Percentiles rank a stretch among this genome's conserved stretches.
Evolutionary conservation across 2,113 vertebrate species (phyloP).

Genomic region (Gymnobelideus leadbeateri): DNA sequence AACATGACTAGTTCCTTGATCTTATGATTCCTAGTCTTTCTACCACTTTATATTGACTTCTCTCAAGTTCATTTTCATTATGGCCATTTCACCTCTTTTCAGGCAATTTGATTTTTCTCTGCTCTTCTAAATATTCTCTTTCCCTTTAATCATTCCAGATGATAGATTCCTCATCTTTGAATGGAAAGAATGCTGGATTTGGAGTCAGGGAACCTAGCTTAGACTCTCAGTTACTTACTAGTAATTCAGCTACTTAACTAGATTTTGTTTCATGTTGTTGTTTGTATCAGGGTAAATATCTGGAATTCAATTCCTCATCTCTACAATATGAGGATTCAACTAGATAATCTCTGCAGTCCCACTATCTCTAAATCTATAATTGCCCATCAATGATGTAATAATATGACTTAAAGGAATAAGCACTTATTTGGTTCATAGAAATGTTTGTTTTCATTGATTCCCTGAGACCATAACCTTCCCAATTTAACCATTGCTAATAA

Average conservation of each 20-base stretch:
- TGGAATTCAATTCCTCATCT: neutral
- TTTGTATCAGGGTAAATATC: neutral
- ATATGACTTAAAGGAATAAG: too few relatives aligned
- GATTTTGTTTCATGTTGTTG: neutral
- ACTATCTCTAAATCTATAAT: neutral
- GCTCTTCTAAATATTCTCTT: neutral
- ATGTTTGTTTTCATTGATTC: neutral
- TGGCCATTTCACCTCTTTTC: neutral
- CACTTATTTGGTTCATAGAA: too few relatives aligned
- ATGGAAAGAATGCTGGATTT: neutral
- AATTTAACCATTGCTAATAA: neutral
- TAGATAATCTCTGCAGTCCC: neutral
- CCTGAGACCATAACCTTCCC: neutral
- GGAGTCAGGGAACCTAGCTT: neutral
- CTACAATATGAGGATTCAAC: neutral
- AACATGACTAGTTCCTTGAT: neutral
- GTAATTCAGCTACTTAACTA: neutral
- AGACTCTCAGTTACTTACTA: neutral
- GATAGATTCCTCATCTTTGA: neutral
- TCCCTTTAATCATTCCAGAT: accelerated
- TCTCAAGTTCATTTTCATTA: neutral
- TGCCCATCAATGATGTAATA: neutral
- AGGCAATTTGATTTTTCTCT: neutral
- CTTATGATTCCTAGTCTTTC: neutral
- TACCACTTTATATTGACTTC: neutral